phyloP scores from a whole-genome alignment of 2,888 invertebrate genomes.

The Folsomia manolachei region DNA sequence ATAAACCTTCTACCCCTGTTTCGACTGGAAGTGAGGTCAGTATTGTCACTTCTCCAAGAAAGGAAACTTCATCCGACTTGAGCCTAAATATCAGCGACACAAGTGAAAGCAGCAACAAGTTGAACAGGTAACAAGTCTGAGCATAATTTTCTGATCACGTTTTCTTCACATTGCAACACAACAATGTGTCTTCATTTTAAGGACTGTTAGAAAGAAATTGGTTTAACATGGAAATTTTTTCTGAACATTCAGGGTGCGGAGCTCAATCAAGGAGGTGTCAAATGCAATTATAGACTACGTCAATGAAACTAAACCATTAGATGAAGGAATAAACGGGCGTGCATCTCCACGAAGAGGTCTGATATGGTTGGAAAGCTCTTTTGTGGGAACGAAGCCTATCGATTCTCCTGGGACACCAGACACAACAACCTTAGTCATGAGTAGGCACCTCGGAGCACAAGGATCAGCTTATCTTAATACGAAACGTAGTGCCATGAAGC shows the following conservation, averaged over 20 bases:
- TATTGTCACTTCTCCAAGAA: slow-evolving; percentile 33
- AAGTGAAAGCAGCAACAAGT: slow-evolving; percentile 45
- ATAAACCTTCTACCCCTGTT: slow-evolving; percentile 23
- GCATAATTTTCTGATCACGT: not conserved
- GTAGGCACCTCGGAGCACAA: slow-evolving; percentile 31
- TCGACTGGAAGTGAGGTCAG: slow-evolving; percentile 12
- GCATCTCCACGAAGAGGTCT: slow-evolving; percentile 56
- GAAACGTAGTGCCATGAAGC: slow-evolving; percentile 21
- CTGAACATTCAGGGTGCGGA: slow-evolving; percentile 73
- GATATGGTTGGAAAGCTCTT: slow-evolving; percentile 90
- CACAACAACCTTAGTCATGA: slow-evolving; percentile 56
- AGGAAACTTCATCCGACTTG: slow-evolving; percentile 44
- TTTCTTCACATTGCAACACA: not conserved
- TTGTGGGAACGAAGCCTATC: slow-evolving; percentile 68
- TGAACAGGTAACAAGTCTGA: slow-evolving; percentile 41
- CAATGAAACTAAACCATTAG: slow-evolving; percentile 53
- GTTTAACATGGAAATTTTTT: slow-evolving; percentile 53
- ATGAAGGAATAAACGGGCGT: slow-evolving; percentile 54
- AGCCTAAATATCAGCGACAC: slow-evolving; percentile 50
- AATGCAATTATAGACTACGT: slow-evolving; percentile 91
- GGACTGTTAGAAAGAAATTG: too few relatives aligned
- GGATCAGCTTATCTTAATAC: slow-evolving; percentile 10
- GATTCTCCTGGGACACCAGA: slow-evolving; percentile 82
- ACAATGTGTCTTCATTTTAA: slow-evolving; percentile 11
- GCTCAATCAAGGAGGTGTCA: slow-evolving; percentile 87